These are phyloP conservation scores for Drosophila santomea DNA, from an alignment of 1,140 invertebrate genomes.

Conservation along the genomic window DNA sequence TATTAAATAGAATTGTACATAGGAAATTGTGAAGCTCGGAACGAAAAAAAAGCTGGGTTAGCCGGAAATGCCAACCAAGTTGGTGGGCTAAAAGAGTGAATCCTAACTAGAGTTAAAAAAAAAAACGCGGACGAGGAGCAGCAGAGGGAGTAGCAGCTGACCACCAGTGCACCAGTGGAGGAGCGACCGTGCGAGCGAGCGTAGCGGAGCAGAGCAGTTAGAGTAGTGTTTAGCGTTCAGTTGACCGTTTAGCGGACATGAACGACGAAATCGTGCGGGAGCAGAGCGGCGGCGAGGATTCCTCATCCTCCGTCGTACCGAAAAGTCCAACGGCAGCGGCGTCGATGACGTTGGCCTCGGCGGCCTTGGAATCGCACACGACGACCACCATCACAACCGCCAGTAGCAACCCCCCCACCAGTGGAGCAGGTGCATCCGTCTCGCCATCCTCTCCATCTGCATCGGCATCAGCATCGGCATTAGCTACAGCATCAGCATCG, in stretches of 20 bases:
- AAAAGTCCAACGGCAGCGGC: constrained; percentile 63
- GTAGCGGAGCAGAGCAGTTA: constrained; percentile 1
- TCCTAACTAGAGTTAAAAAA: not conserved
- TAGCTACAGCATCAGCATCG: not conserved
- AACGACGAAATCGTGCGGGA: constrained; percentile 63
- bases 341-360: constrained; percentile 70
- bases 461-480: constrained; percentile 6
- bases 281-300: constrained; percentile 62
- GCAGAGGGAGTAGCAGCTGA: constrained; percentile 2
- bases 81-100: constrained; percentile 42
- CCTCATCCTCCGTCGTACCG: constrained; percentile 52
- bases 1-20: not conserved
- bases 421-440: constrained; percentile 1
- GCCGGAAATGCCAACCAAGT: constrained; percentile 65
- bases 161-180: constrained; percentile 2
- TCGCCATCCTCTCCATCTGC: not conserved
- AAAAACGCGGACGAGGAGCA: not conserved
- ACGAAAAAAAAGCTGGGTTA: constrained; percentile 21
- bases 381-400: constrained; percentile 7
- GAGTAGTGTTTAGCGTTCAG: constrained; percentile 5
- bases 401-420: constrained; percentile 24
- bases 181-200: not conserved
- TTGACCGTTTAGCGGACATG: constrained; percentile 28
- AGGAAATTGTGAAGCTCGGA: constrained; percentile 5
- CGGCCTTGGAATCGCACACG: constrained; percentile 65